Evolutionary conservation across 2,113 vertebrate species (phyloP), one percentile per base, ranked within the genome.

Genomic region (Gavia stellata): DNA sequence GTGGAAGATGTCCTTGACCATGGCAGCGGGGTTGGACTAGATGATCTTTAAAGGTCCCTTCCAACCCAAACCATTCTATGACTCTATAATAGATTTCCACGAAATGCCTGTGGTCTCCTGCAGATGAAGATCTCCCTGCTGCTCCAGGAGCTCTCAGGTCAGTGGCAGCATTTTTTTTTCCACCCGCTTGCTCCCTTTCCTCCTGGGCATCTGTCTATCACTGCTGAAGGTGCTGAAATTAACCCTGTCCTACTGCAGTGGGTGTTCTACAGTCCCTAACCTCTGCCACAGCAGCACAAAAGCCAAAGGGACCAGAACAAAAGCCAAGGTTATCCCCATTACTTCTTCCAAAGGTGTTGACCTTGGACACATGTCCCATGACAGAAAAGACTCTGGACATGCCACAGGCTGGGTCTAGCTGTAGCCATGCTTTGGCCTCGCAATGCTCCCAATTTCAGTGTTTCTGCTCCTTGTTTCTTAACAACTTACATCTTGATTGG

Each of bases 401-500:
- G 17, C 21, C 66, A 16, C 34, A 52, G 68, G 33, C n/a, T 25
- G 36, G 24, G 45, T n/a, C n/a, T 34, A 66, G 67, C 71, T n/a
- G 31, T 20, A 85, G 53, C 59, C 59, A 42, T 0, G 14, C 36
- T 55, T 23, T 82, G 29, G 52, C 84, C 31, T 65, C 50, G 50
- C 58, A 68, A 1, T 24, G 52, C 28, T 83, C n/a, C 62, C 49
- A 4, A 0, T 8, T 31, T 14, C 61, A 75, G 52, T 4, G 21
- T 17, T 77, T 12, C 25, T 75, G 53, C 26, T 78, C 68, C 52
- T 25, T 40, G 9, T 15, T 78, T 52, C 45, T 74, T 56, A 40
- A 63, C 68, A 44, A 98, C 98, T 98, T 94, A 98, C 98, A 2
- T 98, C 98, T 82, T 98, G 98, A 85, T 98, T 98, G 96, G 98